phyloP scores from a whole-genome alignment of 64 coral and sea anemone genomes.

The Actinia tenebrosa region DNA sequence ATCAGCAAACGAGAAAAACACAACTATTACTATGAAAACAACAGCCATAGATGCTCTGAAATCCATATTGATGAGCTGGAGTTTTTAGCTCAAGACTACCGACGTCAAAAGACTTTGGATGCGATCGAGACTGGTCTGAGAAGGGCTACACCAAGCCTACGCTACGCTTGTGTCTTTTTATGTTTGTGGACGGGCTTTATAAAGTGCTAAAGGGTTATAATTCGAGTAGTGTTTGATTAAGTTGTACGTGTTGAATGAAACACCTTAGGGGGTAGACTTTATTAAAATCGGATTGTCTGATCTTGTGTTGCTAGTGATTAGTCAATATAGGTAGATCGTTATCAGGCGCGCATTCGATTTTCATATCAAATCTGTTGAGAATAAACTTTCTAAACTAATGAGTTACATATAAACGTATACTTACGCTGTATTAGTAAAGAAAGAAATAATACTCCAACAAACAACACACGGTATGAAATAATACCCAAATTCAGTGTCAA shows the following conservation, averaged over 20 bases:
- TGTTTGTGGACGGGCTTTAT: neutral
- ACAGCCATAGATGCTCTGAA: neutral
- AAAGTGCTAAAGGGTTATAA: neutral
- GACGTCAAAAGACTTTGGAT: neutral
- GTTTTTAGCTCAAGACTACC: neutral
- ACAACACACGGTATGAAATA: no score
- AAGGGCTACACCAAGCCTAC: neutral
- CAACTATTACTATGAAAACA: neutral
- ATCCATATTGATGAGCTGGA: neutral
- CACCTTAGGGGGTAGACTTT: neutral
- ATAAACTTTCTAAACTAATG: no score
- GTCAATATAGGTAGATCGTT: no score
- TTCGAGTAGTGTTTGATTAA: neutral
- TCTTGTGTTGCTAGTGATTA: no score
- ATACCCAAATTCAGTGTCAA: no score
- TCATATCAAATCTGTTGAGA: no score
- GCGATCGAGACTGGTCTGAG: neutral
- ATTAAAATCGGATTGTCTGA: neutral
- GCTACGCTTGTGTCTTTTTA: neutral
- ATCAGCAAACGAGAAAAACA: neutral
- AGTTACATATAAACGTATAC: no score
- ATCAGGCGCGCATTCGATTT: no score
- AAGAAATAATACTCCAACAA: no score
- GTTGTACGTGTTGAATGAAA: neutral
- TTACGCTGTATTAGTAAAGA: no score